phyloP scores from a whole-genome alignment of 2,113 vertebrate genomes.

The Pyrgilauda ruficollis region DNA sequence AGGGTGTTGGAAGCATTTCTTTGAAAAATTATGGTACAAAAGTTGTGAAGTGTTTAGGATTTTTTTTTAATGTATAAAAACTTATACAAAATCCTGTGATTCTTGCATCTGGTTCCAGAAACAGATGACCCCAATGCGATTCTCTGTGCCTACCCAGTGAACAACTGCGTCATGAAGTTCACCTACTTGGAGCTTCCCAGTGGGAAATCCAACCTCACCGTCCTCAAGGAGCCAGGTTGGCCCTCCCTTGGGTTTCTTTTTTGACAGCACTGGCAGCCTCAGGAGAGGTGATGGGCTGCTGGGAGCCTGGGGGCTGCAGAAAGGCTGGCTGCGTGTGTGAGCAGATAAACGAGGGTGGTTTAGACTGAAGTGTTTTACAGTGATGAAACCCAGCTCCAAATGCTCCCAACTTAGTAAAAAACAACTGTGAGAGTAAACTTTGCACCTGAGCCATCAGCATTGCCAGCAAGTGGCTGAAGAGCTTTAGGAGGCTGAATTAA shows the following conservation, averaged over 20 bases:
- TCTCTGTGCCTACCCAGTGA: conserved; percentile 88
- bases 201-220: conserved; percentile 86
- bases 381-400: neutral
- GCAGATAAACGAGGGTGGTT: neutral
- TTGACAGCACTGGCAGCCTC: neutral
- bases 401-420: neutral
- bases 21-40: neutral
- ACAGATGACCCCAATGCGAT: conserved; percentile 79
- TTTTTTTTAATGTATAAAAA: neutral
- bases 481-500: neutral
- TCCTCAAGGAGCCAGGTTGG: conserved; percentile 91
- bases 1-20: neutral
- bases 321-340: neutral
- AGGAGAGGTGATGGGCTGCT: neutral
- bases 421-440: neutral
- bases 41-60: neutral
- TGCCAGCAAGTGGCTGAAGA: neutral
- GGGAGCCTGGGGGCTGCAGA: neutral
- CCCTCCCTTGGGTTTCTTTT: neutral
- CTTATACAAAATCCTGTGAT: neutral
- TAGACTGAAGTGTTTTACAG: neutral
- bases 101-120: conserved; percentile 68
- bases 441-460: neutral
- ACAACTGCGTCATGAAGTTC: conserved; percentile 96
- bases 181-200: conserved; percentile 89